Conservation (phyloP, 2,888 invertebrate species). For the Thera obeliscata region DNA sequence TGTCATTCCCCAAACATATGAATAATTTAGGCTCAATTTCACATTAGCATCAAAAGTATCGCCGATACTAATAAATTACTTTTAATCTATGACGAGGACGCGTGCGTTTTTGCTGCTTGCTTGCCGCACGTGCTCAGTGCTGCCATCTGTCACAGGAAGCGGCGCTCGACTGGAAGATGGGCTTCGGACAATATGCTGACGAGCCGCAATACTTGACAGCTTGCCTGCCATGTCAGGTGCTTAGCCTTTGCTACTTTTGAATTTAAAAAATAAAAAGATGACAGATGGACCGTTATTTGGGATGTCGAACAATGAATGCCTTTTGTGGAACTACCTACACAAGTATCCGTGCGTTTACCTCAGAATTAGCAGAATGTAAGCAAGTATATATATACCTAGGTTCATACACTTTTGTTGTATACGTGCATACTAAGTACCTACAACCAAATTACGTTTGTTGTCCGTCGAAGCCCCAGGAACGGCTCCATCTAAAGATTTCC, state of each 20-base stretch:
- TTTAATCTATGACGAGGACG: slow-evolving; percentile 57
- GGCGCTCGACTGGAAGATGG: slow-evolving; percentile 75
- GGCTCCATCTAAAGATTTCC: background rate
- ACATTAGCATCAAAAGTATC: slow-evolving; percentile 25
- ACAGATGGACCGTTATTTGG: slow-evolving; percentile 31
- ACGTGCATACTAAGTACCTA: background rate
- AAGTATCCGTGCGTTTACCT: slow-evolving; percentile 29
- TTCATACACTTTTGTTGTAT: too few relatives aligned
- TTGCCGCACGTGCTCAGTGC: slow-evolving; percentile 66
- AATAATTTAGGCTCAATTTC: slow-evolving; percentile 21
- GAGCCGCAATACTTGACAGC: slow-evolving; percentile 40
- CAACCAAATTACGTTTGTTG: background rate
- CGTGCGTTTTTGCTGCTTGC: slow-evolving; percentile 51
- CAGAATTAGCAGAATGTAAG: slow-evolving; percentile 14
- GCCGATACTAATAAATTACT: slow-evolving; percentile 39
- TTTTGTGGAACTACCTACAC: slow-evolving; percentile 35
- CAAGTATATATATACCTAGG: background rate
- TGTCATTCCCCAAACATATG: too few relatives aligned
- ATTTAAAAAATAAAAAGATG: slow-evolving; percentile 24
- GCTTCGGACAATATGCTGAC: slow-evolving; percentile 61
- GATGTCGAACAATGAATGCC: slow-evolving; percentile 30
- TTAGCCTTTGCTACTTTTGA: slow-evolving; percentile 29
- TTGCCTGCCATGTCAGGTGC: slow-evolving; percentile 54
- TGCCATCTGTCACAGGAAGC: slow-evolving; percentile 79
- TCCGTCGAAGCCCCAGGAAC: background rate